A percentile compares a stretch with the other conserved stretches of the same genome.
Evolutionary conservation across 2,113 vertebrate species (phyloP).

Genomic region (Sterna hirundo): DNA sequence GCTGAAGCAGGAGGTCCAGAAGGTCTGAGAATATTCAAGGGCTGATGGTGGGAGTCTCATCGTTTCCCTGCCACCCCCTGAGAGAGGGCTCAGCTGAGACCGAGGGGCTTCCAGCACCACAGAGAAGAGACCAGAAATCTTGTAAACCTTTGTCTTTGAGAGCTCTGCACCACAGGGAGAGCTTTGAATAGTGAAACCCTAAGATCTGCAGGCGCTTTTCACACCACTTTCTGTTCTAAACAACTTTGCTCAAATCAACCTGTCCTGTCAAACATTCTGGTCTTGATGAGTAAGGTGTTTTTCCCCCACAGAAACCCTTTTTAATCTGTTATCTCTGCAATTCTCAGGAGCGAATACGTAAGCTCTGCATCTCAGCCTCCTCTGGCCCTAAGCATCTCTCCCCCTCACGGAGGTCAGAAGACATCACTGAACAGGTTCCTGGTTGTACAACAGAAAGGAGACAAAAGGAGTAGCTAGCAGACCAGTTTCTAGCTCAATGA

Average conservation of each 20-base stretch:
- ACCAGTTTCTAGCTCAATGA: background rate
- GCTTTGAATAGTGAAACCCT: background rate
- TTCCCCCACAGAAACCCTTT: background rate
- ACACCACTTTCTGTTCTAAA: background rate
- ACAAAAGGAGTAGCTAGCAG: background rate
- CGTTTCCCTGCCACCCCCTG: background rate
- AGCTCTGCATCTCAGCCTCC: background rate
- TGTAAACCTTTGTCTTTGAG: background rate
- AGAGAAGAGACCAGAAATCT: background rate
- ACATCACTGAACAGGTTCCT: background rate
- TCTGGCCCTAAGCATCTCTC: background rate
- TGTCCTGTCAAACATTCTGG: background rate
- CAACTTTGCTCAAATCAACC: background rate
- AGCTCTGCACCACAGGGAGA: background rate
- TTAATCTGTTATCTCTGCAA: background rate
- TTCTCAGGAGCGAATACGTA: fast-evolving
- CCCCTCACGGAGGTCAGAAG: background rate
- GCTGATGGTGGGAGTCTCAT: background rate
- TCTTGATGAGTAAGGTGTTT: background rate
- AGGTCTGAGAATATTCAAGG: background rate
- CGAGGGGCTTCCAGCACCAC: background rate
- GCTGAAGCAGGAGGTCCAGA: background rate
- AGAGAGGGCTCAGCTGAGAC: background rate
- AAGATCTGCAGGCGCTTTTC: background rate
- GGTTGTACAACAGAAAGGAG: background rate